phyloP scores from a whole-genome alignment of 2,888 invertebrate species.

The Sphaeridia pumilis region DNA sequence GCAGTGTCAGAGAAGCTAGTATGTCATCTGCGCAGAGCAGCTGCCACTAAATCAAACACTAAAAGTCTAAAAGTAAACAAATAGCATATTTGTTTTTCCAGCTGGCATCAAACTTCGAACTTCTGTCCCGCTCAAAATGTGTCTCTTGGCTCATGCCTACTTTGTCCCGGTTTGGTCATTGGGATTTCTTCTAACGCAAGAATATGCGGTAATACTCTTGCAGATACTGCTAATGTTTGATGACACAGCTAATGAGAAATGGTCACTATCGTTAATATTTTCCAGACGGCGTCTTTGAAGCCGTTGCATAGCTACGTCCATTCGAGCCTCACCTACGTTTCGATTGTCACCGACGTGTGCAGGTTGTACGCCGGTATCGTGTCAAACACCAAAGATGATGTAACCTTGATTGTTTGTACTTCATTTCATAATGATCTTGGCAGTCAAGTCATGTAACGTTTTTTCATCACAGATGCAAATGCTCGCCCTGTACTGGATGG shows the following conservation, averaged over 20 bases:
- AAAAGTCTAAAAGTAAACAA: not conserved
- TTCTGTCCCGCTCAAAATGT: conserved; percentile 11
- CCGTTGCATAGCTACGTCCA: conserved; percentile 13
- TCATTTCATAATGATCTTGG: not conserved
- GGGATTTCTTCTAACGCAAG: conserved; percentile 7
- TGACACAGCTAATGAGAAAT: too few species aligned
- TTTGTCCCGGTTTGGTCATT: conserved; percentile 12
- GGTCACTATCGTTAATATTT: not conserved
- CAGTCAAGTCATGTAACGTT: not conserved
- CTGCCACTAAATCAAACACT: not conserved
- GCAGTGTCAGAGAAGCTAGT: not conserved
- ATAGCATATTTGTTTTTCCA: not conserved
- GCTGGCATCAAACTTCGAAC: conserved; percentile 11
- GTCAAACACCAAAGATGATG: conserved; percentile 12
- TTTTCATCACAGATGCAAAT: conserved; percentile 9
- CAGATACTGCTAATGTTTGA: not conserved
- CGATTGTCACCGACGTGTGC: conserved; percentile 3
- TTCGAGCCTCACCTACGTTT: conserved; percentile 2
- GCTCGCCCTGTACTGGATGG: conserved; percentile 13
- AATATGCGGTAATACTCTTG: conserved; percentile 11
- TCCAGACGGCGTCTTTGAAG: conserved; percentile 8
- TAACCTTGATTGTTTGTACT: not conserved
- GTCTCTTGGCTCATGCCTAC: conserved; percentile 7
- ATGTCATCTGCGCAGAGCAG: not conserved
- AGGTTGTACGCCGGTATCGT: conserved; percentile 10